Evolutionary conservation across 1,140 invertebrate species (phyloP).

Genomic region (Trigoniulus corallinus): DNA sequence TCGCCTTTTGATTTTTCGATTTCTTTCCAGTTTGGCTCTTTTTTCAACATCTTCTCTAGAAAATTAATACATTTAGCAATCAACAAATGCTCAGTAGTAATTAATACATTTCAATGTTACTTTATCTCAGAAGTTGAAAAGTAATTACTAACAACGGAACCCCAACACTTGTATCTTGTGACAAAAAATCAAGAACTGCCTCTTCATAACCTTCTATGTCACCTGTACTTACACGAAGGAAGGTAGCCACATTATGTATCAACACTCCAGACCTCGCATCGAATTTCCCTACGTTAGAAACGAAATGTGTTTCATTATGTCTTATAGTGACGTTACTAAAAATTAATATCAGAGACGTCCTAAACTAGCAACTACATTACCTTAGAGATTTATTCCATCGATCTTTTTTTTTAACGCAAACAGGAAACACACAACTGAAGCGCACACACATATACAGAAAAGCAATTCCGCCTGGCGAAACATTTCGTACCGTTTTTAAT

Average conservation of each 20-base stretch:
- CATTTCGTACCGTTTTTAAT: background rate
- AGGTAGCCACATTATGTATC: background rate
- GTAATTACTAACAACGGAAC: no score
- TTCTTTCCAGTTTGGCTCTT: background rate
- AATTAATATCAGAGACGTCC: background rate
- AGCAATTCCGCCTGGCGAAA: background rate
- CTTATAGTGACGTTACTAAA: no score
- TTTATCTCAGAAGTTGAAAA: background rate
- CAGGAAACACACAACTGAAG: no score
- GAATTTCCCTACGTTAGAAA: no score
- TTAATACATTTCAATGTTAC: background rate
- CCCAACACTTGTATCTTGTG: no score
- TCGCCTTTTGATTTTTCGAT: background rate
- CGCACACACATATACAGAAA: no score
- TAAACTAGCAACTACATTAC: background rate
- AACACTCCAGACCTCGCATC: background rate
- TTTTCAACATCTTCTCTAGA: background rate
- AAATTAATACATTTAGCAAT: background rate
- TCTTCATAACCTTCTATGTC: background rate
- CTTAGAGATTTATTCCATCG: no score
- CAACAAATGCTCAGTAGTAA: background rate
- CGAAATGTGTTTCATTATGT: no score
- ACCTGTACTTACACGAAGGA: background rate
- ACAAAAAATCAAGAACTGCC: background rate
- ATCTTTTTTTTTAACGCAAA: no score